A percentile compares a stretch with the other conserved stretches of the same genome.
These are phyloP conservation scores for Cynocephalus volans DNA, from an alignment of 2,113 vertebrate species.

Conservation along the genomic window DNA sequence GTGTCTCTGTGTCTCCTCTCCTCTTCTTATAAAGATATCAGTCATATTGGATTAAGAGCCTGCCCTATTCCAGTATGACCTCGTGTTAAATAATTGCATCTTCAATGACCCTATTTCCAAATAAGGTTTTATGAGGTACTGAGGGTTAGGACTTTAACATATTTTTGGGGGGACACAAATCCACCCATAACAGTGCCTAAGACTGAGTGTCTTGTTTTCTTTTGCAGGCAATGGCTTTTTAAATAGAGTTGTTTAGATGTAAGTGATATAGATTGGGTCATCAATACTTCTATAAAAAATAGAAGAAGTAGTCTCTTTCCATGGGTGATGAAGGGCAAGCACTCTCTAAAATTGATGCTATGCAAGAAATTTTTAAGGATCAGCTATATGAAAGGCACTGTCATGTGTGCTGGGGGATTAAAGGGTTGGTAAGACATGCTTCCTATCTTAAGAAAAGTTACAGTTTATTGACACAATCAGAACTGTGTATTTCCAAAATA, in stretches of 20 bases:
- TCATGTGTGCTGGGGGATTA: background rate
- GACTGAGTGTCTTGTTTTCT: background rate
- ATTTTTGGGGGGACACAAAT: background rate
- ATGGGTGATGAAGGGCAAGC: background rate
- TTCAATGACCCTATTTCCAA: background rate
- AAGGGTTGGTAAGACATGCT: background rate
- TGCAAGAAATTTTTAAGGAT: background rate
- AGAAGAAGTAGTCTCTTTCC: background rate
- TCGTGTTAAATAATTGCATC: background rate
- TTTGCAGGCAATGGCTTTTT: background rate
- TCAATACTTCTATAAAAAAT: background rate
- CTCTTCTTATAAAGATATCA: background rate
- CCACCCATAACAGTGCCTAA: background rate
- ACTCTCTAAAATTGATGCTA: background rate
- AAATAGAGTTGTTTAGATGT: slow-evolving; percentile 37
- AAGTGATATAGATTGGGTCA: background rate
- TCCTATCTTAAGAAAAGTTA: slow-evolving; percentile 16
- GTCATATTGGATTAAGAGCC: background rate
- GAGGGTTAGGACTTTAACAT: background rate
- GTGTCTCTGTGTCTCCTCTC: background rate
- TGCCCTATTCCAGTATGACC: background rate
- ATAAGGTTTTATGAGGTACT: background rate
- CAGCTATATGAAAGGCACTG: background rate
- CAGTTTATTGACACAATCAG: background rate
- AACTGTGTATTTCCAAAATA: slow-evolving; percentile 10